Conservation (phyloP, 2,888 invertebrate species). For the Autographa gamma region DNA sequence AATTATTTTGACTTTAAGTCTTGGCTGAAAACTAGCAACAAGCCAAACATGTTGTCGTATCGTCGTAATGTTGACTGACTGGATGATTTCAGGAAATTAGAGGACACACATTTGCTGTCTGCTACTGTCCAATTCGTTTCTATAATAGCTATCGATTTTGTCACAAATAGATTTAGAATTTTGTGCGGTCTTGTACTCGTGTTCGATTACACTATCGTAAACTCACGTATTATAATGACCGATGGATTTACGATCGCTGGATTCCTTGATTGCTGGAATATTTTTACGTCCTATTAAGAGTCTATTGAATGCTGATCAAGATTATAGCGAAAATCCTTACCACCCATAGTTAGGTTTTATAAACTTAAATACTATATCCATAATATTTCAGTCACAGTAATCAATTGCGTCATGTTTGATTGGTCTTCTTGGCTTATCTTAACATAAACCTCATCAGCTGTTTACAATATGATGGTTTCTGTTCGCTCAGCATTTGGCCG, state of each 20-base stretch:
- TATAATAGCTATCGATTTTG: not conserved
- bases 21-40: not conserved
- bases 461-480: not conserved
- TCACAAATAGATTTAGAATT: not conserved
- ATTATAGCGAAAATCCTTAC: no score
- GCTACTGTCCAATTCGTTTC: not conserved
- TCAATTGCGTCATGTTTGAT: no score
- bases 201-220: not conserved
- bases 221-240: not conserved
- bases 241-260: not conserved
- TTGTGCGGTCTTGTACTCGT: not conserved
- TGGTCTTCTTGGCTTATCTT: no score
- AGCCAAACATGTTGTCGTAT: not conserved
- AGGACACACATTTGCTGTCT: not conserved
- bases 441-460: no score
- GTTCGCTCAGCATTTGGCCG: slow-evolving; percentile 93
- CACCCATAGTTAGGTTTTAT: no score
- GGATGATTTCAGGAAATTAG: not conserved
- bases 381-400: no score
- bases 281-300: not conserved
- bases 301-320: no score
- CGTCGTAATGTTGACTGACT: not conserved
- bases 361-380: no score
- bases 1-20: not conserved
- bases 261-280: not conserved